Conservation (phyloP, 2,113 vertebrate species). For the Pangasianodon hypophthalmus region DNA sequence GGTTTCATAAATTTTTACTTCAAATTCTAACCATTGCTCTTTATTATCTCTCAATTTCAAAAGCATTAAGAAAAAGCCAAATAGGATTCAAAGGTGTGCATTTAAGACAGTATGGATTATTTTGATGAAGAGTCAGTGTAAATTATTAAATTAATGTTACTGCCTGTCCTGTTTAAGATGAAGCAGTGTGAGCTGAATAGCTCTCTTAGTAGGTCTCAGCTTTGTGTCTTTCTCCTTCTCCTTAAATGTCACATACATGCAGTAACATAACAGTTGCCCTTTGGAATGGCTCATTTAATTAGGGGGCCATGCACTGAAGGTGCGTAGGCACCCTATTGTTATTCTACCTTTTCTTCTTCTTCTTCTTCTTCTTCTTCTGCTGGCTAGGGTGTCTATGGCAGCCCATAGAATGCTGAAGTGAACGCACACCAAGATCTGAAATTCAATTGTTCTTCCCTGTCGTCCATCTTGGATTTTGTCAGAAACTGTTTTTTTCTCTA, state of each 20-base stretch:
- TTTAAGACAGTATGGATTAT: constrained; percentile 10
- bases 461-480: no score
- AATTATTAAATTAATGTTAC: constrained; percentile 9
- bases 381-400: no score
- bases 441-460: no score
- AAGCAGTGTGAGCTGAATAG: constrained; percentile 18
- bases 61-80: neutral
- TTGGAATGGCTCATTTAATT: constrained; percentile 37
- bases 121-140: constrained; percentile 3
- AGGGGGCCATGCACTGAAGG: no score
- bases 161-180: constrained; percentile 4
- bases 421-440: no score
- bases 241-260: constrained; percentile 25
- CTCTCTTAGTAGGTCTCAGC: constrained; percentile 35
- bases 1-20: neutral
- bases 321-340: no score
- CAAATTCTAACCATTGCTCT: neutral
- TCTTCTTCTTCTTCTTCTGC: no score
- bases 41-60: neutral
- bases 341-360: no score
- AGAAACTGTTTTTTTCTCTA: no score
- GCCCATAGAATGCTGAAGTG: no score
- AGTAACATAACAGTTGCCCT: constrained; percentile 46
- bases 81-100: neutral
- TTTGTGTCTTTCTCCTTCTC: constrained; percentile 1